Base-by-base conservation (phyloP, 2,888 invertebrate genomes). In the Elgonia sp. region DNA sequence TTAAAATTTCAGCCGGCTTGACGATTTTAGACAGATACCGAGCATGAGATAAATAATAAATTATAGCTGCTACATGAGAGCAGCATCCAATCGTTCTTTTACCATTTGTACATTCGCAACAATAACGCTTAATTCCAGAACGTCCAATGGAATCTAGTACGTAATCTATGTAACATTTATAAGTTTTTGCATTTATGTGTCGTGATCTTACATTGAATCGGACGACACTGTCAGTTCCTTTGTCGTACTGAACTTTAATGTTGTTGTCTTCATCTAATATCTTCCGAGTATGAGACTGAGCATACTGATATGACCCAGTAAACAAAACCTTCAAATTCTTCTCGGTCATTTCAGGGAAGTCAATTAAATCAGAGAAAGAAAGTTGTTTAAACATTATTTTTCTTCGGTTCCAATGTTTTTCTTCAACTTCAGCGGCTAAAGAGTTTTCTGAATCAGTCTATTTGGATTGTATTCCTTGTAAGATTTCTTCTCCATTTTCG, bases 311-410 rank as follows among this genome's bases (percentile, higher is more conserved):
- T 9, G 63, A 60, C 7, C 72, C 72, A 5, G 72, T 72, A 55
- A 63, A 72, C 3, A 81, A 46, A n/a, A 81, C 53, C 39, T 63
- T 63, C 14, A 72, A 21, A 1, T 81, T 72, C 6, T 40, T 40
- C 21, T 72, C 55, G 0, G 55, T 81, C 42, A 81, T 37, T 80
- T 80, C 80, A 7, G 80, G 80, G 20, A 80, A 80, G 46, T 80
- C 65, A 2, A 14, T 2, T 9, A 77, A 20, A 21, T 53, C 77
- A 18, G 2, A 18, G 8, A 65, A 77, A 37, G 39, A 29, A 16
- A 77, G 3, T 40, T 5, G 5, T 40, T 77, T 39, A 55, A 67
- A 77, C 1, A 46, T 53, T n/a, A 46, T 12, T 37, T 39, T 76
- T 40, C 65, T 77, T 20, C 77, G n/a, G 39, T 20, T 77, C 65